phyloP scores from a whole-genome alignment of 1,140 invertebrate genomes.

The Belonocnema kinseyi region DNA sequence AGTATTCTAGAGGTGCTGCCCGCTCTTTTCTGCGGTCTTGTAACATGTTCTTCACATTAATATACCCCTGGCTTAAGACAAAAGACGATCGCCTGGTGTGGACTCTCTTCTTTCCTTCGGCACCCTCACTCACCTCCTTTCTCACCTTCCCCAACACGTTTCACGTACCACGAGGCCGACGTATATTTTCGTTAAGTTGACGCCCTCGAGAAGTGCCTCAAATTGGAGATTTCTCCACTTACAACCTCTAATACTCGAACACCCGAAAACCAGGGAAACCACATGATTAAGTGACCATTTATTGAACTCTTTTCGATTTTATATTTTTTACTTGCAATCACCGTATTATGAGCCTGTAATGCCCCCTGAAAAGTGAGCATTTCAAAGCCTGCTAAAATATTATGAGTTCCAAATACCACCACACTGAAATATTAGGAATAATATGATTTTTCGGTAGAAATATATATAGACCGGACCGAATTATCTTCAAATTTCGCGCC shows the following conservation, averaged over 20 bases:
- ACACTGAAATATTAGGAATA: too few species aligned
- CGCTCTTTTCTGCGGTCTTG: constrained; percentile 64
- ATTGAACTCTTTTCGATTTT: too few species aligned
- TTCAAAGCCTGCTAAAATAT: too few species aligned
- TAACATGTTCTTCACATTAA: constrained; percentile 76
- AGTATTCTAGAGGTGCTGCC: constrained; percentile 67
- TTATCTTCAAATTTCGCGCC: too few species aligned
- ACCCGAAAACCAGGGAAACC: not conserved
- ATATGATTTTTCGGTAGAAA: too few species aligned
- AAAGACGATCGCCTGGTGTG: constrained; percentile 67
- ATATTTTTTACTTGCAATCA: too few species aligned
- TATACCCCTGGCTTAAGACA: constrained; percentile 75
- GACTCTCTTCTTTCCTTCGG: constrained; percentile 47
- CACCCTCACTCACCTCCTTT: constrained; percentile 34
- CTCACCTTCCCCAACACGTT: constrained; percentile 34
- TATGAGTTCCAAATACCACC: too few species aligned
- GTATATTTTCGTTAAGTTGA: constrained; percentile 76
- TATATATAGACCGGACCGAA: too few species aligned
- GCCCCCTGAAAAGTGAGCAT: too few species aligned
- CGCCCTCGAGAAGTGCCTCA: constrained; percentile 67
- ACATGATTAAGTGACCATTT: not conserved
- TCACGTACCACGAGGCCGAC: constrained; percentile 42
- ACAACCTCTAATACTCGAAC: constrained; percentile 26
- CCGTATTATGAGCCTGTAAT: too few species aligned
- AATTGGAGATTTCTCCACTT: constrained; percentile 68